phyloP scores from a whole-genome alignment of 2,113 vertebrate genomes.

The Chaetorhynchus papuensis region DNA sequence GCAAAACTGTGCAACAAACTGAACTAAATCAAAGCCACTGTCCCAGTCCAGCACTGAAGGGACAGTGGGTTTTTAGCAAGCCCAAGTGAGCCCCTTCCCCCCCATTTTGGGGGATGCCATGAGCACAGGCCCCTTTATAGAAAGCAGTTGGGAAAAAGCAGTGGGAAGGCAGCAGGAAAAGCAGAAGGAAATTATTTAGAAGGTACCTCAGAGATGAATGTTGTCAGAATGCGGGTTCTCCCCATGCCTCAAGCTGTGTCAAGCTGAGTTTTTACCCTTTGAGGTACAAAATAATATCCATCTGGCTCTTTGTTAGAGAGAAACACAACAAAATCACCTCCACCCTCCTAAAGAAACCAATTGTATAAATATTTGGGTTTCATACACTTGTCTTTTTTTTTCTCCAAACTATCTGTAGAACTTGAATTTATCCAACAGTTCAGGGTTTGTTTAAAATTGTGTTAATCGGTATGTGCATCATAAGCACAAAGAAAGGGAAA shows the following conservation, averaged over 20 bases:
- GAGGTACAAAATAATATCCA: neutral
- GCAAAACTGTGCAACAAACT: neutral
- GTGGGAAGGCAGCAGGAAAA: neutral
- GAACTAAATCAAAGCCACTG: neutral
- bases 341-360: neutral
- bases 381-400: neutral
- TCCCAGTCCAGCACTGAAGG: neutral
- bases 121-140: neutral
- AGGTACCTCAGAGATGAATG: neutral
- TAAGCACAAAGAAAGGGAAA: conserved; percentile 26
- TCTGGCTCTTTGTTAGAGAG: neutral
- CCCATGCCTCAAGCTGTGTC: neutral
- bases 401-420: neutral
- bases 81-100: neutral
- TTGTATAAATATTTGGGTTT: neutral
- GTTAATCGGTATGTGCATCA: neutral
- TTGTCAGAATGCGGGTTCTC: neutral
- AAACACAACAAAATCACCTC: neutral
- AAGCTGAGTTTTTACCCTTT: neutral
- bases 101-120: neutral
- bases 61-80: neutral
- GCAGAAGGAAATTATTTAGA: neutral
- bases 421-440: neutral
- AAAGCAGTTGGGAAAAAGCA: neutral
- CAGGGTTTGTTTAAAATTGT: neutral